These are phyloP conservation scores for Decapterus maruadsi DNA, from an alignment of 2,797 vertebrate genomes.

Conservation along the genomic window DNA sequence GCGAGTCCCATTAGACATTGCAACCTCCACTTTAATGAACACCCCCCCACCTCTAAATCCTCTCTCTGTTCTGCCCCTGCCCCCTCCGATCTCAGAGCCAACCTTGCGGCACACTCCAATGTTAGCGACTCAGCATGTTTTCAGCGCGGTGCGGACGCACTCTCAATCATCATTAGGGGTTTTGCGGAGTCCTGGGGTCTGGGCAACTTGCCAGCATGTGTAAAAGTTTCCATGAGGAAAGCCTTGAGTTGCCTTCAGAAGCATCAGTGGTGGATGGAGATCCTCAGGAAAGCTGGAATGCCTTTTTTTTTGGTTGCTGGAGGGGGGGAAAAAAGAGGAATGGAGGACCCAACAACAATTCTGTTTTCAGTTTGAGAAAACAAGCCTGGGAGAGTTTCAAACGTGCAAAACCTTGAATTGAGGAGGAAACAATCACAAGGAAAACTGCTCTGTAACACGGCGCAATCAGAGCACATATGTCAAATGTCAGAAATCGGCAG, in stretches of 20 bases:
- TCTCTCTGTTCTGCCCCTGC: conserved; percentile 49
- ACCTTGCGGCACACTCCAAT: conserved; percentile 81
- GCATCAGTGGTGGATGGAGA: conserved; percentile 64
- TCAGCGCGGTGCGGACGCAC: conserved; percentile 86
- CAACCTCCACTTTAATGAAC: conserved; percentile 73
- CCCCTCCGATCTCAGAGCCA: conserved; percentile 68
- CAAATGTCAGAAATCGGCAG: conserved; percentile 75
- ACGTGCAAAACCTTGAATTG: conserved; percentile 60
- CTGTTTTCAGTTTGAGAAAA: conserved; percentile 75
- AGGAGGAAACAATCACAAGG: conserved; percentile 76
- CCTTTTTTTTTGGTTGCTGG: conserved; percentile 73
- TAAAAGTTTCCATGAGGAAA: conserved; percentile 97
- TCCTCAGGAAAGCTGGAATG: conserved; percentile 79
- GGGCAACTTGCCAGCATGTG: conserved; percentile 90
- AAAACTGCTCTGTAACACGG: conserved; percentile 60
- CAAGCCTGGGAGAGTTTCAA: conserved; percentile 55
- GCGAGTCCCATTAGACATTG: conserved; percentile 77
- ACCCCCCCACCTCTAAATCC: conserved; percentile 37
- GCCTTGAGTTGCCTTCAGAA: conserved; percentile 85
- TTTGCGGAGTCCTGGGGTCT: conserved; percentile 87
- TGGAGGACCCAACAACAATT: conserved; percentile 60
- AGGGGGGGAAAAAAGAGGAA: conserved; percentile 71
- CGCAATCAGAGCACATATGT: conserved; percentile 80
- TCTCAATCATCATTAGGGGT: conserved; percentile 92
- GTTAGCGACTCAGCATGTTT: conserved; percentile 90